phyloP scores from a whole-genome alignment of 2,113 vertebrate species.

The Butastur rufipennis region DNA sequence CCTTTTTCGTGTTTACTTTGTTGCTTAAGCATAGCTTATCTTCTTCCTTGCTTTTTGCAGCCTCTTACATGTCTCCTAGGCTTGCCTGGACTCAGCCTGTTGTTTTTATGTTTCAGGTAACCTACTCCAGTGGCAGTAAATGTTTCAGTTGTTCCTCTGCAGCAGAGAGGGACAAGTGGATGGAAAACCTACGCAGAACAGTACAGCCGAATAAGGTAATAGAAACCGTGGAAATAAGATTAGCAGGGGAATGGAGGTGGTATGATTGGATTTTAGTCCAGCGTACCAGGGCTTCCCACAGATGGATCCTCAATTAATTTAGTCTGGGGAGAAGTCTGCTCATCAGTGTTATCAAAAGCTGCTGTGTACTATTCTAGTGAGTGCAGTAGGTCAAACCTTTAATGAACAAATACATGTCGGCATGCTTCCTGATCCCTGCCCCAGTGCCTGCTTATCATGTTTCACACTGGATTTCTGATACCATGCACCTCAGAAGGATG shows the following conservation, averaged over 20 bases:
- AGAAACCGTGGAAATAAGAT: neutral
- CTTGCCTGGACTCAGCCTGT: slow-evolving; percentile 27
- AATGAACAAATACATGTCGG: neutral
- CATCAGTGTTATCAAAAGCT: neutral
- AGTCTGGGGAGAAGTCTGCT: neutral
- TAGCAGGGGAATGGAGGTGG: neutral
- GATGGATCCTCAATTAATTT: slow-evolving; percentile 29
- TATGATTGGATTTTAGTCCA: slow-evolving; percentile 9
- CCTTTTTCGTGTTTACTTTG: neutral
- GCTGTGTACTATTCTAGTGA: neutral
- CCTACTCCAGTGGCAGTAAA: slow-evolving; percentile 91
- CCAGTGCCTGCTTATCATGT: neutral
- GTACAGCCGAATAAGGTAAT: slow-evolving; percentile 96
- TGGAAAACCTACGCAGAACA: slow-evolving; percentile 94
- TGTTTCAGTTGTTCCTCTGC: slow-evolving; percentile 94
- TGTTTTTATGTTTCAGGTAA: slow-evolving; percentile 79
- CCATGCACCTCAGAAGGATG: neutral
- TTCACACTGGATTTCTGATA: neutral
- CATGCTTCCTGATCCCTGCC: neutral
- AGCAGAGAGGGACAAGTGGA: slow-evolving; percentile 98
- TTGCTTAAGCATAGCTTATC: neutral
- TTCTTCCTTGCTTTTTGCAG: neutral
- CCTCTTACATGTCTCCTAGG: neutral
- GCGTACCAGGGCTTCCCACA: neutral
- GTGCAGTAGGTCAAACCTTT: neutral